Evolutionary conservation across 2,797 vertebrate species (phyloP).

Genomic region (Vipera latastei): DNA sequence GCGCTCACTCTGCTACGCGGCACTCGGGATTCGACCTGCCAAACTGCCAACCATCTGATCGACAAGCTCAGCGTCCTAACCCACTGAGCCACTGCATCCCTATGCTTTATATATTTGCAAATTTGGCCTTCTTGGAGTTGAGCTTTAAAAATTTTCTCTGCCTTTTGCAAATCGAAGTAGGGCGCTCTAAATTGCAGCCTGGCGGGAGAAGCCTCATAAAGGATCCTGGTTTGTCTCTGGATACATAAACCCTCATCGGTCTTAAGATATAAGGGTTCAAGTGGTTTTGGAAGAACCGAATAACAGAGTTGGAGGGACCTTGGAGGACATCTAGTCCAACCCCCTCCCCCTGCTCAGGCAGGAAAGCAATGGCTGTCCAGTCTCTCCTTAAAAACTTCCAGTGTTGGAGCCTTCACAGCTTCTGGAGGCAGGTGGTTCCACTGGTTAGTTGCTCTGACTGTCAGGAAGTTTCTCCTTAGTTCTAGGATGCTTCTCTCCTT

Average conservation of each 20-base stretch:
- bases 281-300: neutral
- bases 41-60: too few relatives aligned
- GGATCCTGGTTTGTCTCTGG: neutral
- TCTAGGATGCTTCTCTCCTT: neutral
- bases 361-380: neutral
- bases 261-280: neutral
- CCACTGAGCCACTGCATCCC: too few relatives aligned
- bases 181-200: neutral
- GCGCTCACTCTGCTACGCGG: too few relatives aligned
- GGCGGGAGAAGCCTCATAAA: neutral
- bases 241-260: neutral
- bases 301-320: neutral
- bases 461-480: neutral
- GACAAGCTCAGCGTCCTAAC: too few relatives aligned
- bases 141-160: neutral
- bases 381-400: too few relatives aligned
- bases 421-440: neutral
- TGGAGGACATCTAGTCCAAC: neutral
- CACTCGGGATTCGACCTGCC: too few relatives aligned
- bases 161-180: neutral
- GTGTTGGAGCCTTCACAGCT: too few relatives aligned
- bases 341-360: neutral
- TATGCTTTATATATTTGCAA: neutral
- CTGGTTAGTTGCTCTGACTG: rapidly evolving
- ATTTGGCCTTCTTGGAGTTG: neutral